Conservation (phyloP, 2,113 vertebrate genomes). For the Eonycteris spelaea region DNA sequence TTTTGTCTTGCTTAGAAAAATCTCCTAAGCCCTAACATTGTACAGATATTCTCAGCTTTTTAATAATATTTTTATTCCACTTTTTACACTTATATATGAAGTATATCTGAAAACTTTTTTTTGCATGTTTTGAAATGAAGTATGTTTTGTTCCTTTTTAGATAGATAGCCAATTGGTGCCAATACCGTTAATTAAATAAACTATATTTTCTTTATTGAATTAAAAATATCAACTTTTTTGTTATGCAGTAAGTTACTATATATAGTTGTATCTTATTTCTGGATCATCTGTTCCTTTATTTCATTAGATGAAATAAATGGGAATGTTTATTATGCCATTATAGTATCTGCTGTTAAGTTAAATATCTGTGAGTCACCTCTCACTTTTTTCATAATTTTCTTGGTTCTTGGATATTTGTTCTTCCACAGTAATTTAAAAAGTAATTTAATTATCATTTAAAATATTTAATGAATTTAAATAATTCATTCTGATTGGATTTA, state of each 20-base stretch:
- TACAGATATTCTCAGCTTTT: background rate
- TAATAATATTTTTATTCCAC: background rate
- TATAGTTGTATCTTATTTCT: background rate
- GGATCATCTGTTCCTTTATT: background rate
- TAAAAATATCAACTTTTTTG: conserved; percentile 6
- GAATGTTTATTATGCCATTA: background rate
- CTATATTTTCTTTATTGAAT: background rate
- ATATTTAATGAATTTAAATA: too few species aligned
- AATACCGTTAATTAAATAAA: background rate
- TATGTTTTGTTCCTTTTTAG: background rate
- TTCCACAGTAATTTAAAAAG: background rate
- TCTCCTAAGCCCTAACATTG: background rate
- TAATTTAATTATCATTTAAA: background rate
- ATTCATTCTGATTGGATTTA: conserved; percentile 15
- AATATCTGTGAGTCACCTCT: background rate
- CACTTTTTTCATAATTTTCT: conserved; percentile 10
- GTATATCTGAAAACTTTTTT: background rate
- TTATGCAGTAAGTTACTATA: background rate
- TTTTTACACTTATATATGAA: background rate
- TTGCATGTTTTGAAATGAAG: background rate
- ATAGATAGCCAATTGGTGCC: background rate
- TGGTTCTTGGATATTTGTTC: background rate
- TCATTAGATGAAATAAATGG: conserved; percentile 23
- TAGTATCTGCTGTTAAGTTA: background rate
- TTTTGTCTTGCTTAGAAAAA: conserved; percentile 1